phyloP scores from a whole-genome alignment of 2,113 vertebrate genomes.

The Erpornis zantholeuca region DNA sequence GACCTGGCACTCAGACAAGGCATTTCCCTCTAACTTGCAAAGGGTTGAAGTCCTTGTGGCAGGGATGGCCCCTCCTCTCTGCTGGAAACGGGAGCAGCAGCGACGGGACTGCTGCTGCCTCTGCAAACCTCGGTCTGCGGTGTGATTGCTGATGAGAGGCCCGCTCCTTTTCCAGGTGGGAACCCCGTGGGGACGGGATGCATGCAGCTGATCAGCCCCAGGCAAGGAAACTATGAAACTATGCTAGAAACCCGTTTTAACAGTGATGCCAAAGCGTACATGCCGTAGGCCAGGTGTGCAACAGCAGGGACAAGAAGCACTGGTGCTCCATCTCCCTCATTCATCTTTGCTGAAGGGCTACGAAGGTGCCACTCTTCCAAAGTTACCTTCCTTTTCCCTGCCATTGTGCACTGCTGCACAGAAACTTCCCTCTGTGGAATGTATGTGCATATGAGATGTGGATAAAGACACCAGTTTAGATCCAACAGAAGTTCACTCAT shows the following conservation, averaged over 20 bases:
- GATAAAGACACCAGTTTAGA: not conserved
- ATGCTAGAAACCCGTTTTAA: not conserved
- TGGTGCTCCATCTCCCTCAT: not conserved
- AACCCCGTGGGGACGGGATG: rapidly evolving
- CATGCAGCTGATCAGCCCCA: not conserved
- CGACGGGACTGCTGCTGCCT: rapidly evolving
- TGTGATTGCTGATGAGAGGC: not conserved
- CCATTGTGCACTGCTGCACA: rapidly evolving
- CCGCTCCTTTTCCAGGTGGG: not conserved
- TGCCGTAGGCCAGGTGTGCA: rapidly evolving
- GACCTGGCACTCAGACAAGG: not conserved
- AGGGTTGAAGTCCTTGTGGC: too few relatives aligned
- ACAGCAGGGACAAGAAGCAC: not conserved
- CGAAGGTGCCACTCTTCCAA: not conserved
- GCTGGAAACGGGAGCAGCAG: not conserved
- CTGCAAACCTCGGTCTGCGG: not conserved
- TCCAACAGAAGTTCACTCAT: not conserved
- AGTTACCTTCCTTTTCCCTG: not conserved
- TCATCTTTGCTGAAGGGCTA: not conserved
- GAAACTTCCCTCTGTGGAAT: not conserved
- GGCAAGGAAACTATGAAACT: not conserved
- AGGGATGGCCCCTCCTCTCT: not conserved
- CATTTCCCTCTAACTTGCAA: not conserved
- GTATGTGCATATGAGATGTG: not conserved
- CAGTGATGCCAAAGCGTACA: rapidly evolving